These are phyloP conservation scores for Candoia aspera DNA, from an alignment of 2,113 vertebrate genomes.

Conservation along the genomic window DNA sequence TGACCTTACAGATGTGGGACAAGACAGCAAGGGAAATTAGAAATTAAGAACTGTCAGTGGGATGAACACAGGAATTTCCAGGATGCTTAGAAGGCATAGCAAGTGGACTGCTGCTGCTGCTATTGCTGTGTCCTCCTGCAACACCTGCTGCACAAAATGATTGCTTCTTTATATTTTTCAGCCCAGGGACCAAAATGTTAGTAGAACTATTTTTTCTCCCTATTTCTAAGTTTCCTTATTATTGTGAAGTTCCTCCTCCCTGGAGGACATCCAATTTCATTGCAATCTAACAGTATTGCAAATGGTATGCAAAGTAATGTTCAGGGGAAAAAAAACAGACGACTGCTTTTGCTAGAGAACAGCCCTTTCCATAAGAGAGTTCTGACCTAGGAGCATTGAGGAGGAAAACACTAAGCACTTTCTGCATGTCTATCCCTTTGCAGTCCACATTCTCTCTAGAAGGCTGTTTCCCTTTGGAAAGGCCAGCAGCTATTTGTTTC, in stretches of 20 bases:
- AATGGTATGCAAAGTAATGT: neutral
- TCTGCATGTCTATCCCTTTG: neutral
- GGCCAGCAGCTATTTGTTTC: neutral
- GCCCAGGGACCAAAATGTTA: neutral
- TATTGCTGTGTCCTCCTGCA: neutral
- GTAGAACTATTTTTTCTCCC: neutral
- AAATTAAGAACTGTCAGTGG: neutral
- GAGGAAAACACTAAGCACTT: neutral
- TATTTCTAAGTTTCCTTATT: neutral
- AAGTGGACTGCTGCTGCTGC: neutral
- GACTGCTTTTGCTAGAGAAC: neutral
- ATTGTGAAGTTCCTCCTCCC: neutral
- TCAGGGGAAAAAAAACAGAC: neutral
- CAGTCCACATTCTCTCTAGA: neutral
- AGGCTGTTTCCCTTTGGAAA: neutral
- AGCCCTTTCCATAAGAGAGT: neutral
- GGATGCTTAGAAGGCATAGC: neutral
- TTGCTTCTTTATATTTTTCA: neutral
- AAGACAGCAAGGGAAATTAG: neutral
- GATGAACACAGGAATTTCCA: neutral
- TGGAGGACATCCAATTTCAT: neutral
- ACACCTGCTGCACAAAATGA: neutral
- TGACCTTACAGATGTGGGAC: neutral
- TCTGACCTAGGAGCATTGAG: fast-evolving
- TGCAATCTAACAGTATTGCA: neutral